phyloP scores from a whole-genome alignment of 2,797 vertebrate genomes.

The Okamejei kenojei region DNA sequence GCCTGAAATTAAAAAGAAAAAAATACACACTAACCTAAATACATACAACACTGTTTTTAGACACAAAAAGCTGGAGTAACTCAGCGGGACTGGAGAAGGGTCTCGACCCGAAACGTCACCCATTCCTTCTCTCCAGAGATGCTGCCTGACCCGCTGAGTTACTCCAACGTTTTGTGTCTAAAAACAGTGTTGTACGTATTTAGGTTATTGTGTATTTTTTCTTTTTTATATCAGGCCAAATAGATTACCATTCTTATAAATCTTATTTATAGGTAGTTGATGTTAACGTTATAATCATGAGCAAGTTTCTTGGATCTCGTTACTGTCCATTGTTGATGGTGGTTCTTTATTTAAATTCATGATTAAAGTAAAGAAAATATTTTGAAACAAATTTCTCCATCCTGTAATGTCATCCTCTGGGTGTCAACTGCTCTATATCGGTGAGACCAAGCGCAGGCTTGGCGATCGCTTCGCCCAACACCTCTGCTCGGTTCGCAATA shows the following conservation, averaged over 20 bases:
- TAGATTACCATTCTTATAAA: background rate
- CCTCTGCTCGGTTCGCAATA: too few relatives aligned
- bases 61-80: too few relatives aligned
- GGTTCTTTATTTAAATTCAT: background rate
- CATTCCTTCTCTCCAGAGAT: too few relatives aligned
- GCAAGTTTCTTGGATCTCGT: background rate
- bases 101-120: too few relatives aligned
- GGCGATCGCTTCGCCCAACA: too few relatives aligned
- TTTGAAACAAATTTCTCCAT: background rate
- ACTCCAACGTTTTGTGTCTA: too few relatives aligned
- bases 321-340: background rate
- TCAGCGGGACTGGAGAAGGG: too few relatives aligned
- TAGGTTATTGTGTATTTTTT: background rate
- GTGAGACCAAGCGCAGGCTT: too few relatives aligned
- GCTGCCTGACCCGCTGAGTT: too few relatives aligned
- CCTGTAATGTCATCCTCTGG: background rate
- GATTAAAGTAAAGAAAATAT: background rate
- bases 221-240: background rate
- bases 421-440: too few relatives aligned
- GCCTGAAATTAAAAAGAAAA: background rate
- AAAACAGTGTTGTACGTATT: background rate
- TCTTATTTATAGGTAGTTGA: background rate
- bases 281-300: background rate
- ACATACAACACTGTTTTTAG: background rate
- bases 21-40: background rate